These are phyloP conservation scores for Coptodon bakossiorum DNA, from an alignment of 2,113 vertebrate species.

Conservation along the genomic window DNA sequence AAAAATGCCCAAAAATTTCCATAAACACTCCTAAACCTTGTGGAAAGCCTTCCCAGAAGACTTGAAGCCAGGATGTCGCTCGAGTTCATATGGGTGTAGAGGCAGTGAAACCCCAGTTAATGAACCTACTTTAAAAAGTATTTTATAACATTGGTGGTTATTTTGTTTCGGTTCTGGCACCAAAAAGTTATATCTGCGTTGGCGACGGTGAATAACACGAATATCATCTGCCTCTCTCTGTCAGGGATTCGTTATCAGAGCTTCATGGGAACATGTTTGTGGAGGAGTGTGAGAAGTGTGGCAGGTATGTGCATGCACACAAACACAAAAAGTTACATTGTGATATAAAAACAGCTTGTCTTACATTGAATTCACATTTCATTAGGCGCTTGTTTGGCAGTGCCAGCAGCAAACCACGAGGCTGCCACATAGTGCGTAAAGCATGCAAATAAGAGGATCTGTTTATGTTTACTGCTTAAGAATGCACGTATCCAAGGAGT, in stretches of 20 bases:
- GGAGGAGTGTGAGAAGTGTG: constrained; percentile 94
- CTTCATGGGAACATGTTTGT: constrained; percentile 99
- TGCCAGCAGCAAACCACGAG: neutral
- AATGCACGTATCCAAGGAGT: neutral
- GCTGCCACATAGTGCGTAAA: neutral
- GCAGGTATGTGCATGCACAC: constrained; percentile 76
- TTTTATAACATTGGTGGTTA: neutral
- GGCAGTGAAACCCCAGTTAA: neutral
- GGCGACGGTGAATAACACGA: neutral
- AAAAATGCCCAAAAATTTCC: neutral
- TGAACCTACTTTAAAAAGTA: neutral
- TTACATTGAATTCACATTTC: neutral
- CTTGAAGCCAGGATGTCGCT: neutral
- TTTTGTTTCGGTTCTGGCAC: neutral
- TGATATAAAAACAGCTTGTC: neutral
- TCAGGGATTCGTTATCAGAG: constrained; percentile 87
- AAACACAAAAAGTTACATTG: neutral
- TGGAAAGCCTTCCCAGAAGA: neutral
- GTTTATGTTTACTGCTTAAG: neutral
- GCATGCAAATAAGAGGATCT: neutral
- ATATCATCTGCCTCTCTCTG: neutral
- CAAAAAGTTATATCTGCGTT: neutral
- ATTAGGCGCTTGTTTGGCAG: neutral
- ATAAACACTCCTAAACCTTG: neutral
- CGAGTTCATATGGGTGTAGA: neutral